phyloP scores from a whole-genome alignment of 1,140 invertebrate species.

The Coenobita brevimanus region DNA sequence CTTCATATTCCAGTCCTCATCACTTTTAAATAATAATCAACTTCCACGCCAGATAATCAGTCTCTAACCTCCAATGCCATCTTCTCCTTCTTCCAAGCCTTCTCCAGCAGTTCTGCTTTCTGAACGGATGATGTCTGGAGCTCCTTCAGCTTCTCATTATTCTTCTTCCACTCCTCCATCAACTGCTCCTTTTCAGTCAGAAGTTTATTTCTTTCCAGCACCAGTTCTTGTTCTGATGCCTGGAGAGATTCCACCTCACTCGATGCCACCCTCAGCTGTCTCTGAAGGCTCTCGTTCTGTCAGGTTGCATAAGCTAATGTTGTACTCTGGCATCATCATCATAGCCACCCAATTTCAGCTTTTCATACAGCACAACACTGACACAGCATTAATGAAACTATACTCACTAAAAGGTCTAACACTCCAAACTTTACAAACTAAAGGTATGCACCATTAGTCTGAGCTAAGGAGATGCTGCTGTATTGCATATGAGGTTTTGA shows the following conservation, averaged over 20 bases:
- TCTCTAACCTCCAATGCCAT: neutral
- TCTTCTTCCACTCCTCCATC: slow-evolving; percentile 3
- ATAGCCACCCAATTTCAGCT: too few relatives aligned
- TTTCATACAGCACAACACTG: too few relatives aligned
- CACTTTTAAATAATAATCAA: neutral
- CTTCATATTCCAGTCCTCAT: too few relatives aligned
- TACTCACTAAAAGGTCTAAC: too few relatives aligned
- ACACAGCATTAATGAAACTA: too few relatives aligned
- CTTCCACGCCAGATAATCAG: neutral
- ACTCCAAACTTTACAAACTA: too few relatives aligned
- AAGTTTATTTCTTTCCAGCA: slow-evolving; percentile 26
- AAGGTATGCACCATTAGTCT: too few relatives aligned
- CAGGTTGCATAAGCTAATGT: too few relatives aligned
- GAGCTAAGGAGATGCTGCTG: too few relatives aligned
- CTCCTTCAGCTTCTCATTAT: slow-evolving; percentile 13
- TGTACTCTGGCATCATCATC: too few relatives aligned
- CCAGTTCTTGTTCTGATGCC: slow-evolving; percentile 6
- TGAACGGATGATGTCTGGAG: neutral
- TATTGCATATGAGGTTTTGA: too few relatives aligned
- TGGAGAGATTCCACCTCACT: slow-evolving; percentile 54
- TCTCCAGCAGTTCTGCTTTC: slow-evolving; percentile 19
- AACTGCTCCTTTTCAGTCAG: slow-evolving; percentile 1
- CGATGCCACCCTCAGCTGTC: slow-evolving; percentile 45
- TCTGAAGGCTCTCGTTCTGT: slow-evolving; percentile 53
- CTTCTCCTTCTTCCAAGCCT: slow-evolving; percentile 9